Percentiles rank a stretch among this genome's conserved stretches.
Evolutionary conservation across 2,113 vertebrate species (phyloP).

Genomic region (Gavia stellata): DNA sequence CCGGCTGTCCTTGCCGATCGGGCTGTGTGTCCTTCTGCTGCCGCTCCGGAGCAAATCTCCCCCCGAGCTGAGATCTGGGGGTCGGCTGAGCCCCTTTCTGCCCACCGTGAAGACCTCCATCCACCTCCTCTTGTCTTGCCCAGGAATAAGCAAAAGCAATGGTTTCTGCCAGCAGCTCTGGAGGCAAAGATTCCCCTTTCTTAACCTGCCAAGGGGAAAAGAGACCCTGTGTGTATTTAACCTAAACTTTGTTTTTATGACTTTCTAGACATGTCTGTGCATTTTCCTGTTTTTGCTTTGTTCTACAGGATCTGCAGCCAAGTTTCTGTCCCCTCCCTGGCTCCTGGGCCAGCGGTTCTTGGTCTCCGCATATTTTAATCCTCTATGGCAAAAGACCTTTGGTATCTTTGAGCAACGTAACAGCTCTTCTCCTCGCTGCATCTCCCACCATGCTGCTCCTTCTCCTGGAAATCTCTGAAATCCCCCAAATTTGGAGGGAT

Average conservation of each 20-base stretch:
- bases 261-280: constrained; percentile 15
- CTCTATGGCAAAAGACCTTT: background rate
- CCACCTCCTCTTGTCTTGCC: background rate
- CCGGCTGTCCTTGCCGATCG: background rate
- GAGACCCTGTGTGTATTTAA: constrained; percentile 22
- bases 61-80: background rate
- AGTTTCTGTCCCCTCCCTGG: background rate
- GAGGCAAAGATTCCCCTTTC: background rate
- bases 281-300: constrained; percentile 39
- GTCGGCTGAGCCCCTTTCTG: background rate
- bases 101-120: background rate
- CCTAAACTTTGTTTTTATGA: constrained; percentile 2
- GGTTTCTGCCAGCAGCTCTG: background rate
- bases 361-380: background rate
- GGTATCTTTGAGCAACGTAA: background rate
- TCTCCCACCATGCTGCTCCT: background rate
- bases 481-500: background rate
- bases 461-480: background rate
- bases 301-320: background rate
- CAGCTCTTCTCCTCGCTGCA: background rate
- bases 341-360: background rate
- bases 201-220: background rate
- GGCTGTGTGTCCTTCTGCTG: background rate
- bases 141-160: accelerated
- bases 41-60: accelerated